A percentile compares a stretch with the other conserved stretches of the same genome.
Conservation (phyloP, 2,888 invertebrate species). For the Bombylius major region DNA sequence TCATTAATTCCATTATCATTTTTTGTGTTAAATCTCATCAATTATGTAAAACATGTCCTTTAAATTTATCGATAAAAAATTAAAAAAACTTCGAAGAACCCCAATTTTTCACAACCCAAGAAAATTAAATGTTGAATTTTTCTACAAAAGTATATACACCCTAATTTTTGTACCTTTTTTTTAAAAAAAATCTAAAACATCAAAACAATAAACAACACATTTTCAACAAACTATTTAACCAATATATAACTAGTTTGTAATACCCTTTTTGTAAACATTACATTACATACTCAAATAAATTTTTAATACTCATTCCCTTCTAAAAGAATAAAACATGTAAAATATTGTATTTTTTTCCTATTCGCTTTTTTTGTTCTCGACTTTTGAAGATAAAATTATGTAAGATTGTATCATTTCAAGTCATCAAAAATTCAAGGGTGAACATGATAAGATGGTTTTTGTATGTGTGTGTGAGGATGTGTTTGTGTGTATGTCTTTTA, state of each 20-base stretch:
- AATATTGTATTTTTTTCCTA: no score
- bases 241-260: background rate
- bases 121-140: no score
- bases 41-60: no score
- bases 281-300: background rate
- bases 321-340: no score
- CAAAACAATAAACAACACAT: background rate
- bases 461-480: background rate
- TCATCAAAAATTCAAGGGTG: background rate
- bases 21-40: no score
- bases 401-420: background rate
- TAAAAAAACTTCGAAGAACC: no score
- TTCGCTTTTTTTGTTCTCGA: background rate
- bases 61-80: no score
- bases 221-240: background rate
- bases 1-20: no score
- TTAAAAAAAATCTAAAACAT: background rate
- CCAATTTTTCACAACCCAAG: no score
- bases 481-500: no score
- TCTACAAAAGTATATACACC: no score
- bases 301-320: background rate
- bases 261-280: background rate
- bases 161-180: no score
- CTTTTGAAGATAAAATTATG: background rate
- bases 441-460: background rate